Base-by-base conservation (phyloP, 2,888 invertebrate genomes). In the Drosophila ustulata region DNA sequence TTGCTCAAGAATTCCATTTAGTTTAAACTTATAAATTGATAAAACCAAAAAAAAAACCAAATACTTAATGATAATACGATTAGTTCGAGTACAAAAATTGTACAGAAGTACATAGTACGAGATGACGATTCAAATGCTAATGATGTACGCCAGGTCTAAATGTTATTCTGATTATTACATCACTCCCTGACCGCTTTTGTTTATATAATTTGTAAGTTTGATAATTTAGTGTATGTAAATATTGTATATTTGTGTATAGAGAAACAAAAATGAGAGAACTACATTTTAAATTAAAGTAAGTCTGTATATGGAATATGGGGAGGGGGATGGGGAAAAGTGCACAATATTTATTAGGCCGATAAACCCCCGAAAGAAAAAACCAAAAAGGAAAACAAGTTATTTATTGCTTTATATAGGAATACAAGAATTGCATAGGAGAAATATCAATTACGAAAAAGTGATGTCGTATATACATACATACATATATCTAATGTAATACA, bases 351-450 rank as follows among this genome's bases (percentile, higher is more conserved):
- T 71, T 50, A 72, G 59, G 67, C 68, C 46, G 45, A 58, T 18
- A 43, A 58, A 28, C 53, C 65, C 78, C 62, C 6, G 45, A 53
- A 71, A 73, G 66, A 32, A 57, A 47, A 50, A 64, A 65, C 43
- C 55, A 65, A 47, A 61, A 78, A n/a, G n/a, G 37, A 62, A 77
- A 39, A 41, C 50, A 30, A 49, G 90, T 90, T 89, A 89, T 89
- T 89, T 90, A 90, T 90, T 90, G 90, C 88, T 88, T 89, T 87
- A 89, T 89, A 82, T 89, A 89, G 88, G 86, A 78, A 84, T 87
- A 86, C 80, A 84, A 73, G 61, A 89, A 86, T 85, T 82, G 75
- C 80, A 88, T 85, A 88, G 78, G 82, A 87, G 86, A 85, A 82
- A 83, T 89, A 89, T 82, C 82, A 89, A 88, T 90, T 90, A 90